Evolutionary conservation across 1,140 invertebrate species (phyloP), one percentile per base, ranked within the genome.

Genomic region (Saccostrea echinata): DNA sequence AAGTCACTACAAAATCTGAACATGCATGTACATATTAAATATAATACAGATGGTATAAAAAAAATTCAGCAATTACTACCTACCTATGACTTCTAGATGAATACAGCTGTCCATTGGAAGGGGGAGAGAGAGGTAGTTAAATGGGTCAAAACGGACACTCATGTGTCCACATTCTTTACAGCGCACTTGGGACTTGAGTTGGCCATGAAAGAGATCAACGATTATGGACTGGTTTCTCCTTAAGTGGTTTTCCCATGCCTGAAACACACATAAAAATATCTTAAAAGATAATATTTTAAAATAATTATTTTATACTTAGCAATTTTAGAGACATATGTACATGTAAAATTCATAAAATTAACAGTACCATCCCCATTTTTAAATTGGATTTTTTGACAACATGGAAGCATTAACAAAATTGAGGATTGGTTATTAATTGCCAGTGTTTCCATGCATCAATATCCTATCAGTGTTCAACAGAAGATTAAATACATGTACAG

Each of bases 191-290:
- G 97, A 98, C 95, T 98, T 98, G 0, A 98, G 95, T 94, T 98
- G 97, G 0, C 98, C 98, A 95, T 98, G 98, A 95, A 98, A 98
- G 76, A 98, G 95, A 94, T 98, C 98, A 51, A 98, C 97, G 84
- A 98, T 96, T 85, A 98, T 97, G 6, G 97, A 98, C 93, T 97
- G 96, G 95, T 96, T 98, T 85, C 97, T 95, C 6, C 97, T 94
- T 84, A 97, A 95, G 94, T 98, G 97, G 93, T 97, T 97, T 71
- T 97, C 96, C 97, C 97, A 98, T 33, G 97, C 97, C 95, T 96
- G 91, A 2, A 84, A 91, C 30, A 71, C n/a, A 82, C 0, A 84
- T 68, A 84, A 43, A 84, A 55, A 81, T 4, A 83, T 83, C 27
- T 13, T 0, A 83, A 33, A 11, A 27, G 35, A 68, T 2, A 86